phyloP scores from a whole-genome alignment of 2,888 invertebrate genomes.

The Argyresthia albistria region DNA sequence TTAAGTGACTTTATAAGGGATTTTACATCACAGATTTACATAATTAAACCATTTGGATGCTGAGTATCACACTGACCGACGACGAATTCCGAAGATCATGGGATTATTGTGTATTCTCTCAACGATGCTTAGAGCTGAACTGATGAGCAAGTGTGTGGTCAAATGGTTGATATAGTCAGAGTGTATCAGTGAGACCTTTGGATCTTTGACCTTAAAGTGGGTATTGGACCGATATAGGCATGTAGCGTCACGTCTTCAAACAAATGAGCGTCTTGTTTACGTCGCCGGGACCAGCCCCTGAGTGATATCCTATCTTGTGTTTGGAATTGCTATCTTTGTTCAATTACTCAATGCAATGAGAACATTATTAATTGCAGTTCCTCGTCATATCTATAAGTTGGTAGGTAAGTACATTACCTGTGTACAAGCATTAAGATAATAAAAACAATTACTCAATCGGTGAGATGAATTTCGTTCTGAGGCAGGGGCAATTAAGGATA shows the following conservation, averaged over 20 bases:
- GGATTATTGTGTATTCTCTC: background rate
- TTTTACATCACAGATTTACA: background rate
- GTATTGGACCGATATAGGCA: background rate
- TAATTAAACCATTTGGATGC: background rate
- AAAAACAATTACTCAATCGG: too few species aligned
- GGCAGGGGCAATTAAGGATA: too few species aligned
- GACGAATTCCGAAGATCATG: constrained; percentile 11
- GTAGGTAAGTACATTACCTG: too few species aligned
- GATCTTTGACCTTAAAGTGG: constrained; percentile 25
- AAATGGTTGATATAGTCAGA: constrained; percentile 42
- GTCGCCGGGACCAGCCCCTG: constrained; percentile 41
- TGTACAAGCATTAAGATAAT: too few species aligned
- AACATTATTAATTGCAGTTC: too few species aligned
- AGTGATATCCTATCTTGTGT: background rate
- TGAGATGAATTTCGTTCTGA: too few species aligned
- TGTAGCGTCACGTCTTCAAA: constrained; percentile 2
- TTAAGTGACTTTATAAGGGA: background rate
- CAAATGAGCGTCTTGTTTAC: constrained; percentile 8
- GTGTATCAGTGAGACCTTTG: constrained; percentile 44
- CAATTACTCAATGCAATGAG: background rate
- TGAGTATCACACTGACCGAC: constrained; percentile 25
- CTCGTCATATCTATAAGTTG: too few species aligned
- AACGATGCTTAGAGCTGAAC: constrained; percentile 31
- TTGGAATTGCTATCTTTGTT: background rate
- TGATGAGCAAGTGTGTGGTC: constrained; percentile 29